Percentiles rank a stretch among this genome's conserved stretches.
Evolutionary conservation across 2,113 vertebrate genomes (phyloP).

Genomic region (Callorhinus ursinus): DNA sequence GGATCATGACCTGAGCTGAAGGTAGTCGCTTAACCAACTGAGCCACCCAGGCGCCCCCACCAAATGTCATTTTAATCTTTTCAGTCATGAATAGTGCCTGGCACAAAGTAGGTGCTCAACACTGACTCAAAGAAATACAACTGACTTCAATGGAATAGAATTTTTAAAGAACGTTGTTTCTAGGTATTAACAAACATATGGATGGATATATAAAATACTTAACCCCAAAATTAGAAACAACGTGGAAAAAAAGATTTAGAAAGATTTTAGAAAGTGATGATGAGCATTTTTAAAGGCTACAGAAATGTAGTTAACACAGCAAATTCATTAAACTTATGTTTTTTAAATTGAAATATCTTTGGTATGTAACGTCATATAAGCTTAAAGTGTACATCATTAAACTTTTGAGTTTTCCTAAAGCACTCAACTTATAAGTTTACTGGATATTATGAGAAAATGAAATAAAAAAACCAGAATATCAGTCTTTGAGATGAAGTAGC

Average conservation of each 20-base stretch:
- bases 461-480: background rate
- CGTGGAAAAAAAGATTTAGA: background rate
- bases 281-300: background rate
- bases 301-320: background rate
- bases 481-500: constrained; percentile 5
- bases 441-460: background rate
- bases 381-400: background rate
- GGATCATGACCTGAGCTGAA: no score
- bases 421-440: background rate
- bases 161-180: background rate
- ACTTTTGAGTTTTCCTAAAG: background rate
- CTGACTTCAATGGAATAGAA: background rate
- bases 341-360: background rate
- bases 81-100: background rate
- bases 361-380: background rate
- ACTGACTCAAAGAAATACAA: background rate
- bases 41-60: background rate
- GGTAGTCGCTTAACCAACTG: no score
- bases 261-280: background rate
- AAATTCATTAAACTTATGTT: background rate
- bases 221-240: background rate
- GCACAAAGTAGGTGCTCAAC: background rate
- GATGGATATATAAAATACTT: background rate
- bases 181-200: background rate
- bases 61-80: background rate